phyloP scores from a whole-genome alignment of 2,888 invertebrate species.

The Pterobdella sp. region DNA sequence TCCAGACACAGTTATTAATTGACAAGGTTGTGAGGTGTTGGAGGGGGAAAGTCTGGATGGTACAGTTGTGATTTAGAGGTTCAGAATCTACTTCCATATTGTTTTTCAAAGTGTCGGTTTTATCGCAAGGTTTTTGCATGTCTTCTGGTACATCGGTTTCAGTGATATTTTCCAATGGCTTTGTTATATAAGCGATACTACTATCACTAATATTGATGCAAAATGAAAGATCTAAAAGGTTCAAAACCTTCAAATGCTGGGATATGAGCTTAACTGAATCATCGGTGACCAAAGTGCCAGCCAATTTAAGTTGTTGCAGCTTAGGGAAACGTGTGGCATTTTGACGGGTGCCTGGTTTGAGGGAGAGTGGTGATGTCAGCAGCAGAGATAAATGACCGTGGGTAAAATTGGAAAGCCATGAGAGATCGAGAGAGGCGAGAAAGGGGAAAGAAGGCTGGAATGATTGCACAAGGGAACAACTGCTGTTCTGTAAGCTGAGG shows the following conservation, averaged over 20 bases:
- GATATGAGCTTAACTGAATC: constrained; percentile 61
- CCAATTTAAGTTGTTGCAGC: constrained; percentile 66
- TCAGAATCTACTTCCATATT: neutral
- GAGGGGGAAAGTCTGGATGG: neutral
- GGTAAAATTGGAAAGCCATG: constrained; percentile 75
- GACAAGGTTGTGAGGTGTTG: neutral
- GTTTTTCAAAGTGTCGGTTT: neutral
- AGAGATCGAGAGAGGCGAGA: constrained; percentile 66
- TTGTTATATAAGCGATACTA: constrained; percentile 29
- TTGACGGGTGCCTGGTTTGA: constrained; percentile 65
- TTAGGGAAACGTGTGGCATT: constrained; percentile 70
- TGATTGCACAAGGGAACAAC: constrained; percentile 67
- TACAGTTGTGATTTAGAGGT: neutral
- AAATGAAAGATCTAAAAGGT: constrained; percentile 71
- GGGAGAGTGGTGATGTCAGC: constrained; percentile 75
- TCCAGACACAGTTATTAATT: constrained; percentile 11
- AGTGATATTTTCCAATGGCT: constrained; percentile 1
- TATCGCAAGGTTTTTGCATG: neutral
- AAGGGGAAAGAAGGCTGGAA: constrained; percentile 70
- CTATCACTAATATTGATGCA: constrained; percentile 53
- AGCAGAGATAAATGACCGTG: constrained; percentile 73
- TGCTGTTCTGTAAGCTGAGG: constrained; percentile 65
- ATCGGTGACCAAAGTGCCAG: constrained; percentile 82
- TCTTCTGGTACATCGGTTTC: neutral
- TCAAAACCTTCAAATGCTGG: constrained; percentile 53